Conservation (phyloP, 1,140 invertebrate species). For the Dermatophagoides farinae region DNA sequence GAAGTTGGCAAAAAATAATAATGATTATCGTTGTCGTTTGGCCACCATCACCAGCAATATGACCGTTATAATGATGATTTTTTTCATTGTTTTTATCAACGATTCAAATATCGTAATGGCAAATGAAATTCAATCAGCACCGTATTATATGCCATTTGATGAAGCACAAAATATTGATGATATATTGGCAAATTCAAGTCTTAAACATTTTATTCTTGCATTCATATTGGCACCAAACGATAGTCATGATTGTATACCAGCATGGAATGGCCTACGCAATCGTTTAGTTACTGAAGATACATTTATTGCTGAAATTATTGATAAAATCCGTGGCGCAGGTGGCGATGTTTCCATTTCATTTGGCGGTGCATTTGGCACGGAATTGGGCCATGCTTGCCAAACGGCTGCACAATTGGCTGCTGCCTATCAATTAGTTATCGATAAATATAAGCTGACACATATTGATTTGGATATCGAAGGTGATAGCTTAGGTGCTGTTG, state of each 20-base stretch:
- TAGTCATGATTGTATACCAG: neutral
- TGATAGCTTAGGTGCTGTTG: neutral
- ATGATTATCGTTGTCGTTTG: too few species aligned
- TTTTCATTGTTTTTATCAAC: neutral
- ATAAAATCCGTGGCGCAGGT: neutral
- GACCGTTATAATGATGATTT: neutral
- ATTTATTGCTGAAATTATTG: neutral
- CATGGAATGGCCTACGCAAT: neutral
- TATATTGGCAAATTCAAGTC: neutral
- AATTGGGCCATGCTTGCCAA: slow-evolving; percentile 5
- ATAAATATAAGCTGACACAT: slow-evolving; percentile 7
- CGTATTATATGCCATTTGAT: slow-evolving; percentile 10
- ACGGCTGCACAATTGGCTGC: neutral
- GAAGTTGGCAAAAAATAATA: neutral
- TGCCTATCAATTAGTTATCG: slow-evolving; percentile 7
- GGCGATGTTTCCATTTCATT: slow-evolving; percentile 8
- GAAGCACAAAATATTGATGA: slow-evolving; percentile 8
- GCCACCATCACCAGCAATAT: neutral
- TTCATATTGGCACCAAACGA: neutral
- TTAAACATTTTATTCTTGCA: slow-evolving; percentile 6
- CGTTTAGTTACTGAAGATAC: neutral
- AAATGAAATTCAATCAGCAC: neutral
- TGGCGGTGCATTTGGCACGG: slow-evolving; percentile 5
- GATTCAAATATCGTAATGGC: too few species aligned
- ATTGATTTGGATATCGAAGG: slow-evolving; percentile 9